phyloP scores from a whole-genome alignment of 2,797 vertebrate genomes.

The Pangasius macronema region DNA sequence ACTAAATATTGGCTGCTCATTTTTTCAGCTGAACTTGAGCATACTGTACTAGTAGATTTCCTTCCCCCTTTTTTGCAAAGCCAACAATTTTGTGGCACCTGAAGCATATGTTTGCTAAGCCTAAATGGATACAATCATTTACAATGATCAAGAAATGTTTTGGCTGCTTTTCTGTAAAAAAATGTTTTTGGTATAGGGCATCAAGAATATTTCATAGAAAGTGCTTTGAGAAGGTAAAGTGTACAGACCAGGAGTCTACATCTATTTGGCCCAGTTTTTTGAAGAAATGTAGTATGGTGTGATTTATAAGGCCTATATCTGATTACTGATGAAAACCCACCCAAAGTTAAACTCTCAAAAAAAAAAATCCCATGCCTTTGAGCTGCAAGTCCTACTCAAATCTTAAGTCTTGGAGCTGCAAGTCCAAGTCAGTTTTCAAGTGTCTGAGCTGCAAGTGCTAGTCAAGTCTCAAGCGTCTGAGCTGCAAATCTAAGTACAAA shows the following conservation, averaged over 20 bases:
- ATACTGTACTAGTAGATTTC: background rate
- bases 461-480: too few species aligned
- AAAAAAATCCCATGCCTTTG: too few species aligned
- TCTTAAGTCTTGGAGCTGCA: background rate
- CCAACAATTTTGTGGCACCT: background rate
- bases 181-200: background rate
- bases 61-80: background rate
- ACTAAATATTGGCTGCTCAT: slow-evolving; percentile 5
- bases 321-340: background rate
- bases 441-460: too few species aligned
- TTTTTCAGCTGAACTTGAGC: background rate
- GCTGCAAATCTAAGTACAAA: background rate
- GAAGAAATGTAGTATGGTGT: background rate
- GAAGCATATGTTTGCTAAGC: background rate
- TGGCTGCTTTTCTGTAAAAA: slow-evolving; percentile 1
- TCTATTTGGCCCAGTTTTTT: background rate
- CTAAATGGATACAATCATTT: background rate
- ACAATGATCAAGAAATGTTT: background rate
- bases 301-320: background rate
- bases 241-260: background rate
- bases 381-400: background rate
- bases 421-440: too few species aligned
- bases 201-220: background rate
- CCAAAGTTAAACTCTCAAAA: background rate
- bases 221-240: background rate